phyloP scores from a whole-genome alignment of 2,113 vertebrate species.

The Nibea albiflora region DNA sequence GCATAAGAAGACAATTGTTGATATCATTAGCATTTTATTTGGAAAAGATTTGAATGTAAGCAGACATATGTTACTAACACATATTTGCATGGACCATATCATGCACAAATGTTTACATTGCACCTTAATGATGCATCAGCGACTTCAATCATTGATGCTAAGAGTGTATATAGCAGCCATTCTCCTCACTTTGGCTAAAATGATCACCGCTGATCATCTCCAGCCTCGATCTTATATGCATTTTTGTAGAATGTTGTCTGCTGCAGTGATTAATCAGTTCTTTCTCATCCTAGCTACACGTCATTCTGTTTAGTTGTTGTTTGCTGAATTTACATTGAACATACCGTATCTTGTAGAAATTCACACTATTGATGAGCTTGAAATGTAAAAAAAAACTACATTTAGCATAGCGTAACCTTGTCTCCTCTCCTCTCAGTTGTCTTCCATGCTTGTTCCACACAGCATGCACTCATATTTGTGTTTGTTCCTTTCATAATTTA shows the following conservation, averaged over 20 bases:
- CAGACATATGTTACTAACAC: background rate
- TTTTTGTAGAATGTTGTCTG: background rate
- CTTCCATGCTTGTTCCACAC: background rate
- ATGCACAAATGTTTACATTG: background rate
- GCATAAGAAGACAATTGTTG: too few species aligned
- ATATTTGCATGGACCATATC: background rate
- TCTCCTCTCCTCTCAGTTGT: constrained; percentile 5
- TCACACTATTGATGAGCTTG: background rate
- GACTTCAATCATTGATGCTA: background rate
- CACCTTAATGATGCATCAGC: background rate
- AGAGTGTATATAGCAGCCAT: background rate
- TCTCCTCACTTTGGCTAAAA: background rate
- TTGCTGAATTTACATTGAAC: too few species aligned
- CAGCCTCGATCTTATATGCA: background rate
- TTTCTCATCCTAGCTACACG: background rate
- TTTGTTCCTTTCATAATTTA: constrained; percentile 14
- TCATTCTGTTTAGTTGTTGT: background rate
- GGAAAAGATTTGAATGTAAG: background rate
- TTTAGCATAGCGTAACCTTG: background rate
- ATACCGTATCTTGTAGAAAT: background rate
- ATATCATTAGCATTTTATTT: background rate
- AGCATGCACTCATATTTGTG: background rate
- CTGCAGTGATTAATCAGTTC: background rate
- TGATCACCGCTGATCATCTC: background rate
- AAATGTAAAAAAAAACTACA: background rate